phyloP scores from a whole-genome alignment of 2,888 invertebrate species.

The Ommatoiulus sabulosus region DNA sequence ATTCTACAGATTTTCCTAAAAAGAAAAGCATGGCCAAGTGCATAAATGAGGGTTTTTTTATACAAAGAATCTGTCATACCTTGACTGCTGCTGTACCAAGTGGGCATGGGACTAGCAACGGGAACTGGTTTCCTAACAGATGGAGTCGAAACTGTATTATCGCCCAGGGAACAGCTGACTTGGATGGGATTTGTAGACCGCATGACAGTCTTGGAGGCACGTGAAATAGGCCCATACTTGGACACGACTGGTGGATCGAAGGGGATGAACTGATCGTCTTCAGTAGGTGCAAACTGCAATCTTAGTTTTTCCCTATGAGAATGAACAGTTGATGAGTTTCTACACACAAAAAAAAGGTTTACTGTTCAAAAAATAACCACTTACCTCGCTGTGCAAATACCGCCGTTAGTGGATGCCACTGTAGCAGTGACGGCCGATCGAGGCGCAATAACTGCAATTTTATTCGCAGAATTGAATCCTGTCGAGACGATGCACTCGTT shows the following conservation, averaged over 20 bases:
- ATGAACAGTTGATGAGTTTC: background rate
- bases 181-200: constrained; percentile 61
- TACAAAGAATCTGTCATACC: background rate
- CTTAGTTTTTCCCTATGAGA: constrained; percentile 37
- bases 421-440: constrained; percentile 15
- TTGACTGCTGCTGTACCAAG: constrained; percentile 63
- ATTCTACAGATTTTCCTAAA: background rate
- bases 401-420: constrained; percentile 33
- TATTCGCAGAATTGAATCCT: constrained; percentile 50
- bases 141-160: constrained; percentile 65
- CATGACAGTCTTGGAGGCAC: constrained; percentile 64
- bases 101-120: constrained; percentile 68
- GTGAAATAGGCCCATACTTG: constrained; percentile 79
- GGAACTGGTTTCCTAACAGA: constrained; percentile 70
- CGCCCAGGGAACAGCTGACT: constrained; percentile 65
- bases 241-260: constrained; percentile 76
- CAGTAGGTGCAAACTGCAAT: constrained; percentile 66
- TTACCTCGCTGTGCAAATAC: constrained; percentile 14
- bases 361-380: background rate
- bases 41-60: background rate
- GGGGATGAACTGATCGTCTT: constrained; percentile 77
- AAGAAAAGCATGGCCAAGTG: background rate
- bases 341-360: background rate
- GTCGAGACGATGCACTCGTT: constrained; percentile 56
- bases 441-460: background rate